Evolutionary conservation across 2,797 vertebrate species (phyloP), one percentile per base, ranked within the genome.

Genomic region (Buphagus erythrorhynchus): DNA sequence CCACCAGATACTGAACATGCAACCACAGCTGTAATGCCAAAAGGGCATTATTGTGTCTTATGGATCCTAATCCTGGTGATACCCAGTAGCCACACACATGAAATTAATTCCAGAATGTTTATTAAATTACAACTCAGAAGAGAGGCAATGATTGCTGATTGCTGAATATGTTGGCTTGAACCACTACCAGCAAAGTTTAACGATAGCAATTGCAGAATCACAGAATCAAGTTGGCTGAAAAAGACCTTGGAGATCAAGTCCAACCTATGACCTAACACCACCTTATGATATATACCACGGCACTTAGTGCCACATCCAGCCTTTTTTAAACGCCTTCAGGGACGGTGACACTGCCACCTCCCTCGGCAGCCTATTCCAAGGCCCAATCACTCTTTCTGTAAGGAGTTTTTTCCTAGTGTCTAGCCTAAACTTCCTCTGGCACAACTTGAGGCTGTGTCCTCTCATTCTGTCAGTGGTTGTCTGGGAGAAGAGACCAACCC

Each of bases 401-500:
- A 46, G 28, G 7, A 45, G n/a, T n/a, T 54, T 10, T 43, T 62
- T 61, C 4, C 38, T 28, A 5, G 2, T 45, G n/a, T 36, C 46
- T n/a, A 36, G 15, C 22, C 12, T 45, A 19, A 62, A 38, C 28
- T 26, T 35, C 22, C n/a, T 10, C 46, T 45, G 38, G 26, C 10
- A 8, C 9, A 28, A 17, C 21, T 38, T 36, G 3, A n/a, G 17
- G 11, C 22, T 45, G 2, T 71, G 66, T 52, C 9, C 28, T 45
- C 14, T 36, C 4, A 3, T 36, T 9, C 61, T 54, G 31, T 31
- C 5, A 11, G 5, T 51, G 14, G 7, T 21, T 36, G n/a, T 3
- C 31, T 13, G 4, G 26, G 17, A 81, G 24, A 45, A n/a, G 40
- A 45, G 18, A 22, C 22, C 0, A 0, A 21, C 5, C 1, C n/a